Evolutionary conservation across 53 echinoderm and acorn worm genomes (phyloP), one percentile per base, ranked within the genome.

Genomic region (Mesocentrotus franciscanus): DNA sequence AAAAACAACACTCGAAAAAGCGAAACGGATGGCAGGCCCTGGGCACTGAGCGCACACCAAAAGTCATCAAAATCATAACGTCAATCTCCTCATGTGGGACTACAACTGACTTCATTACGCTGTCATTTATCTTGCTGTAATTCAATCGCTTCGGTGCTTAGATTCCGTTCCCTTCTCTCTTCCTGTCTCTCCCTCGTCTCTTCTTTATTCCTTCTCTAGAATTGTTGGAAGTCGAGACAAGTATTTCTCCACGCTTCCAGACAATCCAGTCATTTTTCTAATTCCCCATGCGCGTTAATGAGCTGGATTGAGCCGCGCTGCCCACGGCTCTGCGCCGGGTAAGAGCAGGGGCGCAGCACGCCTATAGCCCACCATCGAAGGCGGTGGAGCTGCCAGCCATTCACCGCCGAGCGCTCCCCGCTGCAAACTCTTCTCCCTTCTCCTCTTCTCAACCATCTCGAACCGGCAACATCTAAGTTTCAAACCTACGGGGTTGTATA

Each of bases 401-500:
- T 59, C 60, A 14, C 60, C 9, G n/a, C 58, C 85, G 49, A 49
- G 49, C 49, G 20, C 49, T 85, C 85, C 56, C 85, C 26, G 1
- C 24, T 56, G 49, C 49, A 55, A 20, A 55, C 85, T 55, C 59
- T 60, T 8, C 30, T 60, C 60, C 60, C 30, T 36, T n/a, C 60
- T 60, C 60, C 22, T 26, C 26, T 15, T 27, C 60, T 60, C 90
- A 42, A 16, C 33, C 70, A 62, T 70, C 30, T n/a, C 58, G 22
- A 56, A 78, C 20, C 74, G 93, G 78, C 42, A 74, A 76, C 93
- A 72, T 93, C 93, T 93, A 74, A 93, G 57, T 93, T 93, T 75
- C 93, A 93, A 59, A 74, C 75, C 93, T 93, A 57, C 93, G 93
- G 94, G 94, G 81, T 83, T 83, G 36, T 83, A 32, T 94, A 94